Base-by-base conservation (phyloP, 2,888 invertebrate species). In the Baccha elongata region DNA sequence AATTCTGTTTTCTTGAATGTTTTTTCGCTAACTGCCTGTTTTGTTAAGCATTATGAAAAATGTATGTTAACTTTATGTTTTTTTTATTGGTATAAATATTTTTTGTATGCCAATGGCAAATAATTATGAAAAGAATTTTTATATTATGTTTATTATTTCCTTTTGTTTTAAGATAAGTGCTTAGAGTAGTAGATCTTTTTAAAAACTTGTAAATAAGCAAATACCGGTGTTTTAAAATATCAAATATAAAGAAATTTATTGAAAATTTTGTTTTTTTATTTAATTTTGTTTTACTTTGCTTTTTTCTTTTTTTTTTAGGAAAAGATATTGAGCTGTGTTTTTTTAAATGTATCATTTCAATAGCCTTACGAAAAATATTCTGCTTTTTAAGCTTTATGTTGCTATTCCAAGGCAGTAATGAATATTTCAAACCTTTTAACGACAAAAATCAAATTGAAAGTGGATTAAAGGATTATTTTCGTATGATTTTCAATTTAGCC, bases 191-290 rank as follows among this genome's bases (percentile, higher is more conserved):
- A 78, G 78, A 67, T 73, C 50, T 83, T 83, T 83, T 52, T 73
- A 76, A 76, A 46, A 83, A 58, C 60, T 60, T 83, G 83, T 83
- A 83, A 76, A 83, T 83, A 83, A 83, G 67, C 55, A 83, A 78
- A 76, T 73, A 83, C 67, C 72, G 78, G 83, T 83, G 83, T 76
- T 83, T 76, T 67, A 83, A 75, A 72, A 83, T 64, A 83, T 78
- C 73, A 83, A 83, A 83, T 78, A 78, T 73, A 68, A 83, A 83
- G 13, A 60, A 76, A 73, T 68, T 73, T 69, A 73, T 78, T 58
- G 52, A 67, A 58, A 32, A 21, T 50, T 65, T 29, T 64, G 64
- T 69, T 74, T 35, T 26, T 69, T 81, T 55, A 40, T 19, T 37
- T 73, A 62, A 5, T 40, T 32, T 64, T 58, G 11, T 29, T 29